Evolutionary conservation across 2,797 vertebrate species (phyloP), one percentile per base, ranked within the genome.

Genomic region (Onychomys leucogaster): DNA sequence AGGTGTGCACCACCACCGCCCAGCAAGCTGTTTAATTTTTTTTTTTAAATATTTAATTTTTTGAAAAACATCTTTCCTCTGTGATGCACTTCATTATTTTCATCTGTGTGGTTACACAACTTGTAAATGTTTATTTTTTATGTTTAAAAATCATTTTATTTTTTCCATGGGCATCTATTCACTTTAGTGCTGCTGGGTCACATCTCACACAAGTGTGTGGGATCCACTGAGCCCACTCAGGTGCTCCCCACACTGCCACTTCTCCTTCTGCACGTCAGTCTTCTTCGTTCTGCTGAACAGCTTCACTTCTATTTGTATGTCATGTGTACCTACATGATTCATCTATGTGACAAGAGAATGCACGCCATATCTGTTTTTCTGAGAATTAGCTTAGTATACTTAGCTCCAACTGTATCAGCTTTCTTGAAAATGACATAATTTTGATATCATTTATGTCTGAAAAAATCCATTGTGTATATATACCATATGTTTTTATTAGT

Each of bases 71-170:
- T 32, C 41, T 87, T 57, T 84, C n/a, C 32, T 96, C 73, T 37
- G 21, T 69, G 37, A 46, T 57, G 34, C 1, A 46, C 67, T 95
- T 95, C 27, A n/a, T 78, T 89, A 23, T 90, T 84, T 14, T 73
- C 67, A 91, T 67, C 23, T 82, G 34, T 41, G 61, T 84, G 21
- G 41, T 88, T 93, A 61, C 1, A 84, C 32, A 86, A 87, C 59
- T 57, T 73, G 71, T 27, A 91, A 83, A 69, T 71, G 82, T 85
- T 59, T 81, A 81, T 78, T 59, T 84, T 83, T 84, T 63, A 84
- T 61, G 43, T 84, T 84, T 83, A 32, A 63, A 37, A 67, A 23
- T 46, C 46, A 12, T 46, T 85, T 67, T n/a, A 67, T 67, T 67
- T 52, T 67, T 49, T 49, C 43, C 29, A 34, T 7, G 65, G 55